Evolutionary conservation across 1,140 invertebrate genomes (phyloP), one percentile per base, ranked within the genome.

Genomic region (Archivesica marissinica): DNA sequence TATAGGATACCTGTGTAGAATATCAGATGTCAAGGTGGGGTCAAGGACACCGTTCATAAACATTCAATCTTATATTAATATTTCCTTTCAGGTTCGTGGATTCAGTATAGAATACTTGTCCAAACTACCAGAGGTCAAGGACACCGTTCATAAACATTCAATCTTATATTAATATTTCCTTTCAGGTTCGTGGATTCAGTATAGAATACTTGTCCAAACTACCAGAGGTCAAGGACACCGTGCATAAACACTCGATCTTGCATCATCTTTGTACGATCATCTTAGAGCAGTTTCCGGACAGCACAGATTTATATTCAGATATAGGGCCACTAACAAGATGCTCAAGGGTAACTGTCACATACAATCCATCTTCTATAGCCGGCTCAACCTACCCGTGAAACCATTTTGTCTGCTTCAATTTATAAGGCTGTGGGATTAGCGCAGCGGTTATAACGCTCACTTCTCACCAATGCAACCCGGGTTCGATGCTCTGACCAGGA

Each of bases 111-210:
- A 99, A 90, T 99, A 99, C 94, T 95, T 99, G 88, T 96, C 98
- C 59, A 99, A 99, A 96, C 98, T 99, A 88, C 98, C 99, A 88
- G 99, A 99, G 95, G 98, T 99, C 0, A 99, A 99, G 95, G 99
- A 99, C 94, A 99, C 99, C 0, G 98, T 99, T 35, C 98, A 99
- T 94, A 99, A 99, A 94, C 98, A 99, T 94, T 98, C 98, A 33
- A 95, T 99, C 77, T 95, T 99, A 52, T 98, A 99, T 50, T 11
- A 50, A 11, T 50, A 50, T 35, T 0, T 75, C 56, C 13, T 91
- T 91, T 47, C 89, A 96, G 95, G 97, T 97, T 17, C 98, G 98
- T 95, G 99, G 98, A 35, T 99, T 99, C 94, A 98, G 99, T 93
- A 96, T 99, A 88, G 99, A 99, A 90, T 99, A 99, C 94, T 95